Percentiles rank a stretch among this genome's conserved stretches.
phyloP scores from a whole-genome alignment of 1,140 invertebrate genomes.

The Drosophila fuyamai region DNA sequence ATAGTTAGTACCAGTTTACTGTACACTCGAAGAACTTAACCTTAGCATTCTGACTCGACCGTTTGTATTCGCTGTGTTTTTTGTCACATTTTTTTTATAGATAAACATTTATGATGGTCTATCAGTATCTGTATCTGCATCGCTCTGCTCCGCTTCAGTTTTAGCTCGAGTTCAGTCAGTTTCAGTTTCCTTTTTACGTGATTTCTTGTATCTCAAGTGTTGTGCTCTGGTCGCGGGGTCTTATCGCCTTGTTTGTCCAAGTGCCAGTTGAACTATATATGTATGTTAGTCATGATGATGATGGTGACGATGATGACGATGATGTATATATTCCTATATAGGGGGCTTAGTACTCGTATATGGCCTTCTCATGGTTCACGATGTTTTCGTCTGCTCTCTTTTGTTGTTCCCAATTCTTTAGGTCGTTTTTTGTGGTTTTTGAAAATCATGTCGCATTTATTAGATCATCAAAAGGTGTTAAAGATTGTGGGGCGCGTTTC shows the following conservation, averaged over 20 bases:
- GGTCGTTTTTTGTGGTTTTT: constrained; percentile 56
- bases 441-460: constrained; percentile 78
- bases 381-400: constrained; percentile 27
- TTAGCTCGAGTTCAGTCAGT: constrained; percentile 34
- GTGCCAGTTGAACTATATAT: constrained; percentile 61
- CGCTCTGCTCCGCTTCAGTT: constrained; percentile 26
- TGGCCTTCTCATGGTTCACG: constrained; percentile 54
- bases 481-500: constrained; percentile 66
- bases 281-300: constrained; percentile 27
- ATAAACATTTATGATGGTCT: constrained; percentile 64
- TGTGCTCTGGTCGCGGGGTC: constrained; percentile 57
- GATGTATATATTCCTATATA: constrained; percentile 42
- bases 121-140: constrained; percentile 59
- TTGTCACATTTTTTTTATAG: constrained; percentile 44
- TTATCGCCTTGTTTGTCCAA: constrained; percentile 72
- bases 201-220: constrained; percentile 73
- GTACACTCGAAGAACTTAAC: constrained; percentile 1
- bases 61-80: constrained; percentile 11
- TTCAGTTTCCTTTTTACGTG: constrained; percentile 59
- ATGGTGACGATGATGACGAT: constrained; percentile 10
- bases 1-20: neutral
- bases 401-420: constrained; percentile 48
- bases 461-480: constrained; percentile 77
- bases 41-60: constrained; percentile 14
- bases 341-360: constrained; percentile 53